Evolutionary conservation across 2,113 vertebrate species (phyloP), one percentile per base, ranked within the genome.

Genomic region (Aramus guarauna): DNA sequence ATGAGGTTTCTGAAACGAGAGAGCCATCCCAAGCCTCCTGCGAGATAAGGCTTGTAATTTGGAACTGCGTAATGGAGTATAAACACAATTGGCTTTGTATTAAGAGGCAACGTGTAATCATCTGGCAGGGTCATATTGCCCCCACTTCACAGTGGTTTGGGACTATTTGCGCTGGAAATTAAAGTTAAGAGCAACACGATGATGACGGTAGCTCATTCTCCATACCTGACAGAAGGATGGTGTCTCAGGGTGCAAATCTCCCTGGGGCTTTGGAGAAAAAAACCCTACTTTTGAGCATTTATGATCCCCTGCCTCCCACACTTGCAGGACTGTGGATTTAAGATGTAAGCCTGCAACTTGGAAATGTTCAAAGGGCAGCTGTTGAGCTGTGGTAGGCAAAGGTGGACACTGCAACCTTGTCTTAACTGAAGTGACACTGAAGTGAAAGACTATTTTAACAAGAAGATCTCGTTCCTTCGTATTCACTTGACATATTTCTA

Each of bases 11-110:
- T 85, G 3, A 89, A 96, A 94, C 95, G 96, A 66, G 9, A 90
- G 94, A 84, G 81, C 23, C 58, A 83, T 90, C 47, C 45, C 50
- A 90, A 95, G 81, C 80, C 97, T 96, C 80, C 76, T 94, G 60
- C 17, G 87, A 92, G 97, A 97, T 98, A 98, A 95, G 90, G 77
- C 77, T 95, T 97, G 94, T 96, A 97, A 98, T 98, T 98, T 97
- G 90, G 86, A 96, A 55, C 71, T 82, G 94, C 95, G 74, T 67
- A 95, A 93, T 69, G 53, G 68, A 66, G 75, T 80, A 73, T 62
- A 95, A 96, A 96, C 64, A 59, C 58, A 58, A 53, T 34, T 56
- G 11, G 47, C 75, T 97, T 95, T 64, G 72, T 84, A 95, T 96
- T 95, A 96, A 97, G 87, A 92, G 76, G 74, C 59, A 62, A 78